Evolutionary conservation across 1,140 invertebrate species (phyloP).

Genomic region (Coenobita brevimanus): DNA sequence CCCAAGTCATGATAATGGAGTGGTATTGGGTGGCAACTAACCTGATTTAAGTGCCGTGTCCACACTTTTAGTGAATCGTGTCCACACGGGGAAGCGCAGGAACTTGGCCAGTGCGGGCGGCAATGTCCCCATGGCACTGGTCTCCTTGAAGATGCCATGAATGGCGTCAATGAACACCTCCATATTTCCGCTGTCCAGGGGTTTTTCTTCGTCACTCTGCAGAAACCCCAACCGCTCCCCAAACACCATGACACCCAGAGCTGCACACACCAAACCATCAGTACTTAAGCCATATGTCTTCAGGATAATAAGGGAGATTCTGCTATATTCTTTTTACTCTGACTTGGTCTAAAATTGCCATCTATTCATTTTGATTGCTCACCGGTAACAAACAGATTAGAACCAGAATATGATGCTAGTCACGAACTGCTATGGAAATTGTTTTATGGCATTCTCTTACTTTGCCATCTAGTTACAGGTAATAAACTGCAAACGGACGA

Average conservation of each 20-base stretch:
- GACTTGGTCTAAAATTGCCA: too few relatives aligned
- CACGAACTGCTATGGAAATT: too few relatives aligned
- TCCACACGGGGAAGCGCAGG: constrained; percentile 82
- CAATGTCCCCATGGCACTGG: constrained; percentile 80
- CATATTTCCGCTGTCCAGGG: constrained; percentile 70
- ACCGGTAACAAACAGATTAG: too few relatives aligned
- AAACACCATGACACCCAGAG: constrained; percentile 81
- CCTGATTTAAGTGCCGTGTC: constrained; percentile 78
- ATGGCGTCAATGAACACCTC: constrained; percentile 79
- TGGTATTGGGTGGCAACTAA: constrained; percentile 69
- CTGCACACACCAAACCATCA: too few relatives aligned
- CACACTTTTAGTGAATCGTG: constrained; percentile 80
- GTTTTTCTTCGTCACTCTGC: constrained; percentile 70
- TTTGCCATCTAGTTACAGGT: too few relatives aligned
- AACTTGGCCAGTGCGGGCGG: constrained; percentile 80
- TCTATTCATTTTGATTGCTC: too few relatives aligned
- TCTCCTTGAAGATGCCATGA: constrained; percentile 83
- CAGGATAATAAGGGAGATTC: too few relatives aligned
- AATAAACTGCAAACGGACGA: too few relatives aligned
- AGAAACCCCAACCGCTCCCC: constrained; percentile 74
- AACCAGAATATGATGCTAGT: too few relatives aligned
- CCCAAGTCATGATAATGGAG: not conserved
- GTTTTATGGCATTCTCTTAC: too few relatives aligned
- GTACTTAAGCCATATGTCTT: too few relatives aligned
- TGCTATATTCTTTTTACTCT: too few relatives aligned